phyloP scores from a whole-genome alignment of 2,797 vertebrate species.

The Pseudochirops cupreus region DNA sequence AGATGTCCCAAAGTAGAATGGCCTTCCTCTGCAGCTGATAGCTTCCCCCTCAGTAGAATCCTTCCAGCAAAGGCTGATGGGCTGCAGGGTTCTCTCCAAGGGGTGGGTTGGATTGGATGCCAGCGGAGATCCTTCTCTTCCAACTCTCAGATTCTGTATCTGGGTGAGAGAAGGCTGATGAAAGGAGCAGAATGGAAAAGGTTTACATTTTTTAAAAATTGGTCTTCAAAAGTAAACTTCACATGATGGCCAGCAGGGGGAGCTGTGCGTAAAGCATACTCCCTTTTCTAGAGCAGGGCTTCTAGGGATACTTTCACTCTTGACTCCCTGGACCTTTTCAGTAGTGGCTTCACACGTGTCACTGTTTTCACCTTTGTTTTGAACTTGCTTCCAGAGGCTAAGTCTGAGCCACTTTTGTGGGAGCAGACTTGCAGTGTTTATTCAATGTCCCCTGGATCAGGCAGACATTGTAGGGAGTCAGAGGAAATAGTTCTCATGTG shows the following conservation, averaged over 20 bases:
- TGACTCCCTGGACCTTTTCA: not conserved
- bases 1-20: not conserved
- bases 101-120: not conserved
- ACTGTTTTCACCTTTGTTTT: not conserved
- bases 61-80: not conserved
- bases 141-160: not conserved
- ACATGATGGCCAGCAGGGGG: not conserved
- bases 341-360: not conserved
- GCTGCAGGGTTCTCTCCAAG: not conserved
- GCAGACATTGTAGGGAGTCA: not conserved
- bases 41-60: not conserved
- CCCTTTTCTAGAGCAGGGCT: not conserved
- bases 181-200: not conserved
- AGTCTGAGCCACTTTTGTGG: too few relatives aligned
- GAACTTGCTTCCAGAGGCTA: not conserved
- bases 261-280: conserved; percentile 38
- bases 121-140: not conserved
- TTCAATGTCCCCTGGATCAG: not conserved
- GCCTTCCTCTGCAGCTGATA: not conserved
- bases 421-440: not conserved
- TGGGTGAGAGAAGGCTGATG: not conserved
- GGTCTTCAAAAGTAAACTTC: not conserved
- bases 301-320: not conserved
- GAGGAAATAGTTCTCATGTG: not conserved
- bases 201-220: conserved; percentile 36